A percentile compares a stretch with the other conserved stretches of the same genome.
phyloP scores from a whole-genome alignment of 2,797 vertebrate genomes.

The Hippoglossus hippoglossus region DNA sequence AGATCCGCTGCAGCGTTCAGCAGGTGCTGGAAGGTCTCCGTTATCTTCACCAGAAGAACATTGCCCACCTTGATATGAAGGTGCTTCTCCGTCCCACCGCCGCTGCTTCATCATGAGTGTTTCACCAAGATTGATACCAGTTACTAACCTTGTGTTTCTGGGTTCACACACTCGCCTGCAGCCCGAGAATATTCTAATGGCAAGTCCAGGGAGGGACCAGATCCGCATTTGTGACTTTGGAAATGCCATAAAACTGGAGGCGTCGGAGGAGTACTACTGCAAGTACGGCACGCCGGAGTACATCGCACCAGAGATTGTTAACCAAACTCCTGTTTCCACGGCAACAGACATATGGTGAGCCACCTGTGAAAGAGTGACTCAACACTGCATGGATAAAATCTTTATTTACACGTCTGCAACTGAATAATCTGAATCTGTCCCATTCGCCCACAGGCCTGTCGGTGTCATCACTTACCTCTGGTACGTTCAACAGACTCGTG shows the following conservation, averaged over 20 bases:
- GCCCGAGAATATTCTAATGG: constrained; percentile 96
- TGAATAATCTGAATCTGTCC: constrained; percentile 18
- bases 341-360: constrained; percentile 96
- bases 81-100: constrained; percentile 43
- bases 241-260: constrained; percentile 86
- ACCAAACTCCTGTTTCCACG: constrained; percentile 92
- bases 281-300: constrained; percentile 96
- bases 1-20: constrained; percentile 88
- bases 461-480: constrained; percentile 84
- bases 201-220: constrained; percentile 85
- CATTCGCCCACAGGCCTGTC: constrained; percentile 74
- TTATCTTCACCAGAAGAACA: constrained; percentile 87
- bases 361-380: constrained; percentile 37
- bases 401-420: constrained; percentile 14
- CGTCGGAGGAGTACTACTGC: constrained; percentile 89
- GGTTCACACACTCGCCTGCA: constrained; percentile 50
- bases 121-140: not conserved
- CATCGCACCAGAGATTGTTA: constrained; percentile 94
- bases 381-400: constrained; percentile 8
- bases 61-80: constrained; percentile 86
- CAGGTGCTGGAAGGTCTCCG: constrained; percentile 91
- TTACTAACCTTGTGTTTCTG: not conserved
- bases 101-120: too few species aligned
- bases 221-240: constrained; percentile 96
- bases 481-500: constrained; percentile 53